These are phyloP conservation scores for Thymelicus lineola DNA, from an alignment of 2,888 invertebrate genomes.

Conservation along the genomic window DNA sequence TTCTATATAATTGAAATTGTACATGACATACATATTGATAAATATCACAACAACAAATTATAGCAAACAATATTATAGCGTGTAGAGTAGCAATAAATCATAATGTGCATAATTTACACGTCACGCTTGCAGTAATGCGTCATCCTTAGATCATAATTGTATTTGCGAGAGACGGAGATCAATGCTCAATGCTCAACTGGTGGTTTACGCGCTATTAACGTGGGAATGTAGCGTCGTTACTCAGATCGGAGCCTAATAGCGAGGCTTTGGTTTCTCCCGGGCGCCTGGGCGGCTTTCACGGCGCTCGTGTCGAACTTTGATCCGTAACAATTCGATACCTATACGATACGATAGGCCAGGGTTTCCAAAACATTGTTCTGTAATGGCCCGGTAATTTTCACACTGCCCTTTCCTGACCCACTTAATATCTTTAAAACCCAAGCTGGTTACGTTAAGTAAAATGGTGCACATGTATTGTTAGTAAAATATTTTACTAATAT, in stretches of 20 bases:
- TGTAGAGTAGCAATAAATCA: too few relatives aligned
- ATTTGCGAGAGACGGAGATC: constrained; percentile 12
- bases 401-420: too few relatives aligned
- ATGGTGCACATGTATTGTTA: too few relatives aligned
- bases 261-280: not conserved
- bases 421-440: too few relatives aligned
- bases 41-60: too few relatives aligned
- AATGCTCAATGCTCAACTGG: constrained; percentile 10
- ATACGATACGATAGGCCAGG: not conserved
- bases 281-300: constrained; percentile 9
- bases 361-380: too few relatives aligned
- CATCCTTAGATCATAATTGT: constrained; percentile 11
- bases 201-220: constrained; percentile 21
- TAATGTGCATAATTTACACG: too few relatives aligned
- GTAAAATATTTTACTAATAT: too few relatives aligned
- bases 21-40: not conserved
- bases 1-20: too few relatives aligned
- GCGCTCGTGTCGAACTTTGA: constrained; percentile 30
- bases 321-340: constrained; percentile 17
- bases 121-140: constrained; percentile 5
- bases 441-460: too few relatives aligned
- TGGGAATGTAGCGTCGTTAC: constrained; percentile 25
- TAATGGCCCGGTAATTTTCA: too few relatives aligned
- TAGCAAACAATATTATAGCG: not conserved
- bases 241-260: constrained; percentile 10